phyloP scores from a whole-genome alignment of 1,140 invertebrate species.

The Cephus cinctus region DNA sequence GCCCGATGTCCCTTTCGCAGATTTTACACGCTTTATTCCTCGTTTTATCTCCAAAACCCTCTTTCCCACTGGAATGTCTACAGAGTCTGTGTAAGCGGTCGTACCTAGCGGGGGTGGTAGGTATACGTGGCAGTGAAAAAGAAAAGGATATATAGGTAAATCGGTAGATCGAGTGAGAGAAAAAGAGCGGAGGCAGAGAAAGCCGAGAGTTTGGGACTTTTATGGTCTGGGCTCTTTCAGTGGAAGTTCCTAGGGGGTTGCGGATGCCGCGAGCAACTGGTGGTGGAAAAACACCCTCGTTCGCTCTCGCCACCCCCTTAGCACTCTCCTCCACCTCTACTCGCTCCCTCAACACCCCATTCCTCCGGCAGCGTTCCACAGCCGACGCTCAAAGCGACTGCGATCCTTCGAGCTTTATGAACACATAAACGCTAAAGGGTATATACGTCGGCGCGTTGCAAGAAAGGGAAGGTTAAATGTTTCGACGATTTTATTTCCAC shows the following conservation, averaged over 20 bases:
- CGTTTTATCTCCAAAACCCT: slow-evolving; percentile 16
- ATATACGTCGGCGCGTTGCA: slow-evolving; percentile 33
- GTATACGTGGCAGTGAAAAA: no score
- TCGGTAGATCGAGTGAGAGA: slow-evolving; percentile 11
- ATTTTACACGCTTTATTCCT: slow-evolving; percentile 2
- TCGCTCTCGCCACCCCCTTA: slow-evolving; percentile 37
- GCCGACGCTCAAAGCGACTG: slow-evolving; percentile 29
- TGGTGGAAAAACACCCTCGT: slow-evolving; percentile 58
- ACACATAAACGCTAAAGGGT: slow-evolving; percentile 39
- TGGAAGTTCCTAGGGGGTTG: slow-evolving; percentile 27
- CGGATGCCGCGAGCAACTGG: slow-evolving; percentile 56
- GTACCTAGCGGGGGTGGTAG: slow-evolving; percentile 7
- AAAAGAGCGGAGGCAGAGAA: slow-evolving; percentile 2
- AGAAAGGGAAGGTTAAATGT: neutral
- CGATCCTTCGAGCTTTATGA: slow-evolving; percentile 40
- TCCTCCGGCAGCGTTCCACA: slow-evolving; percentile 22
- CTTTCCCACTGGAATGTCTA: slow-evolving; percentile 17
- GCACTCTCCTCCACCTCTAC: slow-evolving; percentile 28
- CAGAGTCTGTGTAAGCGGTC: slow-evolving; percentile 6
- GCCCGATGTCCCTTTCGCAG: slow-evolving; percentile 1
- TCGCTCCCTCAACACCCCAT: slow-evolving; percentile 20
- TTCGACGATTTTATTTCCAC: neutral
- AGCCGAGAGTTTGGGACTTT: slow-evolving; percentile 46
- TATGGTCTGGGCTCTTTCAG: slow-evolving; percentile 39
- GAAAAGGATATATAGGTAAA: no score